These are phyloP conservation scores for Microcebus murinus DNA, from an alignment of 2,113 vertebrate genomes.

Conservation along the genomic window DNA sequence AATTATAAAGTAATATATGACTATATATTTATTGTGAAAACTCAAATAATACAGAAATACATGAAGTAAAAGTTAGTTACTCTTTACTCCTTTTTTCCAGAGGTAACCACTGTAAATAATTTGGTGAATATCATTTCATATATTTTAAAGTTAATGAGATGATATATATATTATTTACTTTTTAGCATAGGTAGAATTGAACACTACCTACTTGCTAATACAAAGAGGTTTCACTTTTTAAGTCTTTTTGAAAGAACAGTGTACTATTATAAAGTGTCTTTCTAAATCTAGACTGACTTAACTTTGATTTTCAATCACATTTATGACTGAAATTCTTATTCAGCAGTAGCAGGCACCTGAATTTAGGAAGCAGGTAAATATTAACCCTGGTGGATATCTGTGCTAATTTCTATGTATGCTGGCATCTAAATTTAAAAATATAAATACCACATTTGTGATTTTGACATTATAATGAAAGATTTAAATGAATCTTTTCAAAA, in stretches of 20 bases:
- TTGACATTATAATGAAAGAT: conserved; percentile 17
- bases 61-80: not conserved
- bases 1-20: not conserved
- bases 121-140: not conserved
- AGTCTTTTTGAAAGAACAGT: not conserved
- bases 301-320: not conserved
- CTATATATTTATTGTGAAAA: not conserved
- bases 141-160: not conserved
- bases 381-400: not conserved
- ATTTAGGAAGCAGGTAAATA: not conserved
- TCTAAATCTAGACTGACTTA: not conserved
- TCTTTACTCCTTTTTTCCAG: not conserved
- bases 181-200: not conserved
- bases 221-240: not conserved
- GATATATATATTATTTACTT: not conserved
- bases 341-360: not conserved
- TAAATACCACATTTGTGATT: conserved; percentile 10
- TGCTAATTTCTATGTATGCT: not conserved
- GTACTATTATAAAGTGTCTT: not conserved
- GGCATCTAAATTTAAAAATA: conserved; percentile 25
- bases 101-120: not conserved
- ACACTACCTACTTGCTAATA: not conserved
- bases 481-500: conserved; percentile 29
- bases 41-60: not conserved
- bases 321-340: conserved; percentile 15